phyloP scores from a whole-genome alignment of 1,140 invertebrate species.

The Lysiphlebus fabarum region DNA sequence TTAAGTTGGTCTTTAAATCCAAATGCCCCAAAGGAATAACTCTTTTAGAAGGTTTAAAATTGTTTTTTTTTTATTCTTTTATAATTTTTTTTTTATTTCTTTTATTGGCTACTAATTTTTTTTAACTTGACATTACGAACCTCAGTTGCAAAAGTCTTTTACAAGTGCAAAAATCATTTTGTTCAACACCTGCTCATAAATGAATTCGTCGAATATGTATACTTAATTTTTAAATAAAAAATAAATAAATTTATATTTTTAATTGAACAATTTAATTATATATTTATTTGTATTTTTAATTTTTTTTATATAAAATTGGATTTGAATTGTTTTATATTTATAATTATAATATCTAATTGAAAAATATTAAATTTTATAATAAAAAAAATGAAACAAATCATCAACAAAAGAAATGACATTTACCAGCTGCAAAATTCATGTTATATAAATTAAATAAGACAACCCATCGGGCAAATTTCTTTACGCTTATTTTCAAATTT shows the following conservation, averaged over 20 bases:
- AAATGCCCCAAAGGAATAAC: conserved; percentile 2
- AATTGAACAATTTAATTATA: no score
- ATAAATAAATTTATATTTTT: neutral
- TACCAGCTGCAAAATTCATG: conserved; percentile 1
- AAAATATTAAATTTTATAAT: no score
- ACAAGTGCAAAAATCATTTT: conserved; percentile 6
- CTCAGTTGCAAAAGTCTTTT: conserved; percentile 13
- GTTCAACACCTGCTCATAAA: conserved; percentile 13
- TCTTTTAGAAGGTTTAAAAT: neutral
- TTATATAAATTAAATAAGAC: neutral
- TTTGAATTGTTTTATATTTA: no score
- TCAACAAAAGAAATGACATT: neutral
- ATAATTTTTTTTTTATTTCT: no score
- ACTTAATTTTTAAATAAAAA: conserved; percentile 1
- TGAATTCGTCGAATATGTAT: conserved; percentile 11
- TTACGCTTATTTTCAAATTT: conserved; percentile 2
- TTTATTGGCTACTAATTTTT: no score
- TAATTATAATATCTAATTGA: no score
- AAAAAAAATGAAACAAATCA: no score
- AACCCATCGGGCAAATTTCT: neutral
- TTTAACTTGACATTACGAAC: neutral
- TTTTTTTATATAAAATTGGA: no score
- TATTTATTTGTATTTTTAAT: no score
- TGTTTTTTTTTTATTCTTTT: conserved; percentile 15
- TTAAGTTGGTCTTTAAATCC: conserved; percentile 30